Base-by-base conservation (phyloP, 2,797 vertebrate genomes). In the Liasis olivaceus region DNA sequence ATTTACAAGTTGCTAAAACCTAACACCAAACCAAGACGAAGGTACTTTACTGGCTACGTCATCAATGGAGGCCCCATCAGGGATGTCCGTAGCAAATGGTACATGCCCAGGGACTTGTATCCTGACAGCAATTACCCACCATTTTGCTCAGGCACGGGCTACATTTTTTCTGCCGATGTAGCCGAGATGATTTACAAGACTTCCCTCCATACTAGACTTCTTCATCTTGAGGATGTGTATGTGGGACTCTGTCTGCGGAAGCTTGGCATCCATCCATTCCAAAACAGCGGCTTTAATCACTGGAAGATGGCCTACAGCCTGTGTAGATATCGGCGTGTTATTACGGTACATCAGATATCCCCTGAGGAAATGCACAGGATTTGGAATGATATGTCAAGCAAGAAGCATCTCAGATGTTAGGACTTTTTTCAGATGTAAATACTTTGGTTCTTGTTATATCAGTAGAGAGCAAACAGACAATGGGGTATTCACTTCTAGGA, bases 331-430 rank as follows among this genome's bases (percentile, higher is more conserved):
- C 98, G 99, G 3, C 98, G 99, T 17, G 98, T 99, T 81, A 99
- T 99, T 97, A 99, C 99, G 0, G 99, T 99, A 91, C 99, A 99
- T 97, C 99, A 99, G 97, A 99, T 99, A 97, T 99, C 99, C 56
- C 99, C 99, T 0, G 99, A 99, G 97, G 99, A 99, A 98, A 99
- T 99, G 98, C 99, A 99, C 96, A 98, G 98, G 88, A 99, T 99
- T 97, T 99, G 99, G 99, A 99, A 99, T 59, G 99, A 99, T 97
- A 99, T 99, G 99, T 98, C 99, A 96, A 99, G 99, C 98, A 99
- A 99, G 98, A 99, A 99, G 96, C 99, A 99, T 98, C 98, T 99
- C 93, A 98, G 98, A 97, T 99, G 99, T 98, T 99, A 98, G 96
- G 69, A 95, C 96, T 56, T 98, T 98, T 97, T 97, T 97, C 91